These are phyloP conservation scores for Panthera leo DNA, from an alignment of 2,113 vertebrate genomes.

Conservation along the genomic window DNA sequence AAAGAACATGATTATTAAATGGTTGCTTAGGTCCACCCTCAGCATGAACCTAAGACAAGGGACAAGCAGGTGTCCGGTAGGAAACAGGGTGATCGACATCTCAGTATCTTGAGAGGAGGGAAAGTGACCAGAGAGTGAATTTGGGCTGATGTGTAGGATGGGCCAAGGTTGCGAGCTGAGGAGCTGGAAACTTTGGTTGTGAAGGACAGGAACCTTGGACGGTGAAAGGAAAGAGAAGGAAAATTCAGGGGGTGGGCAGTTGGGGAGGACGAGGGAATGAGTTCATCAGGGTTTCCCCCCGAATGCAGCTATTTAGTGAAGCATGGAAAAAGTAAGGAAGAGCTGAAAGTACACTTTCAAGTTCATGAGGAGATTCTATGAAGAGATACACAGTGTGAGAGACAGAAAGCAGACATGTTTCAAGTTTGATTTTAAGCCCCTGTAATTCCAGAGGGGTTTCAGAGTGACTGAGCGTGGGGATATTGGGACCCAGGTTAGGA, in stretches of 20 bases:
- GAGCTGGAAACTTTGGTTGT: background rate
- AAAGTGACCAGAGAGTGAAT: background rate
- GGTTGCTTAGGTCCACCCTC: background rate
- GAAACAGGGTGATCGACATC: background rate
- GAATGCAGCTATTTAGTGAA: background rate
- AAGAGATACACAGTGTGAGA: background rate
- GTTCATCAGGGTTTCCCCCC: background rate
- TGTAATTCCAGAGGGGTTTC: background rate
- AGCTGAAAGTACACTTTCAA: background rate
- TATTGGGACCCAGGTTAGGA: background rate
- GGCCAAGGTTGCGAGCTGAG: constrained; percentile 6
- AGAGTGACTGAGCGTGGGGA: background rate
- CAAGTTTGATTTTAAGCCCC: background rate
- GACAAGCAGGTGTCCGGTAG: background rate
- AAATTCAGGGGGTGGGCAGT: rapidly evolving
- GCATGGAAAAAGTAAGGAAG: background rate
- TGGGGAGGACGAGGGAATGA: background rate
- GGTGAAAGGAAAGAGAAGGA: background rate
- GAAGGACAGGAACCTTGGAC: background rate
- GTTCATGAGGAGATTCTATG: background rate
- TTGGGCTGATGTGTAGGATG: background rate
- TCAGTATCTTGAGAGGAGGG: background rate
- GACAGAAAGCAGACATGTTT: background rate
- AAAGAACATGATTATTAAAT: background rate
- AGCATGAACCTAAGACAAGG: background rate